These are phyloP conservation scores for Hippopotamyrus pictus DNA, from an alignment of 2,797 vertebrate genomes.

Conservation along the genomic window DNA sequence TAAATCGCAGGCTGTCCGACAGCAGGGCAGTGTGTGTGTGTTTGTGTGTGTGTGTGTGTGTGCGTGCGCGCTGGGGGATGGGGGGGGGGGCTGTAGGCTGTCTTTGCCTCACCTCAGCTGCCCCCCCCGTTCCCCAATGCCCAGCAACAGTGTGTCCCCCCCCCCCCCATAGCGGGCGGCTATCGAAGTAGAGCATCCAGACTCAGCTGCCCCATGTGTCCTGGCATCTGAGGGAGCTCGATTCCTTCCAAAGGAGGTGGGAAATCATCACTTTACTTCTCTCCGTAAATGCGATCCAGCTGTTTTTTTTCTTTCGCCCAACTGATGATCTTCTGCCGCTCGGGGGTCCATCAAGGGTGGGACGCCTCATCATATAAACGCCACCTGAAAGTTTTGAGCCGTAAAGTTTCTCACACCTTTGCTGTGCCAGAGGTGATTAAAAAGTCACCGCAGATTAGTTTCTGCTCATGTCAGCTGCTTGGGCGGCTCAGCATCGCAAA, in stretches of 20 bases:
- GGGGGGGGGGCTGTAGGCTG: not conserved
- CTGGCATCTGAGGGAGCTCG: not conserved
- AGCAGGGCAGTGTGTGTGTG: not conserved
- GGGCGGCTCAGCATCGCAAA: not conserved
- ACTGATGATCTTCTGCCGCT: not conserved
- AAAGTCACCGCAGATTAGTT: not conserved
- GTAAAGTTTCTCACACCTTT: not conserved
- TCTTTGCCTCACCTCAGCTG: not conserved
- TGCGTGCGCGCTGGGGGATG: not conserved
- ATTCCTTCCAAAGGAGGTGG: not conserved
- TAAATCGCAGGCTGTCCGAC: not conserved
- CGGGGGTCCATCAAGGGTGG: not conserved
- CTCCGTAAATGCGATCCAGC: not conserved
- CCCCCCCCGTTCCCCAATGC: not conserved
- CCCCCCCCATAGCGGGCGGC: too few relatives aligned
- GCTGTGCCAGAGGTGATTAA: not conserved
- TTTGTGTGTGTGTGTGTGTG: not conserved
- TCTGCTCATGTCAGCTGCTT: not conserved
- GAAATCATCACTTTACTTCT: not conserved
- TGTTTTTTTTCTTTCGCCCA: not conserved
- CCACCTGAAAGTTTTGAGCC: not conserved
- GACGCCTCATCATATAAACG: not conserved
- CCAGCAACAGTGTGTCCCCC: not conserved
- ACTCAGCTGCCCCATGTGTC: not conserved
- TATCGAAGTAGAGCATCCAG: not conserved